Conservation (phyloP, 2,113 vertebrate species). For the Terrapene triunguis region DNA sequence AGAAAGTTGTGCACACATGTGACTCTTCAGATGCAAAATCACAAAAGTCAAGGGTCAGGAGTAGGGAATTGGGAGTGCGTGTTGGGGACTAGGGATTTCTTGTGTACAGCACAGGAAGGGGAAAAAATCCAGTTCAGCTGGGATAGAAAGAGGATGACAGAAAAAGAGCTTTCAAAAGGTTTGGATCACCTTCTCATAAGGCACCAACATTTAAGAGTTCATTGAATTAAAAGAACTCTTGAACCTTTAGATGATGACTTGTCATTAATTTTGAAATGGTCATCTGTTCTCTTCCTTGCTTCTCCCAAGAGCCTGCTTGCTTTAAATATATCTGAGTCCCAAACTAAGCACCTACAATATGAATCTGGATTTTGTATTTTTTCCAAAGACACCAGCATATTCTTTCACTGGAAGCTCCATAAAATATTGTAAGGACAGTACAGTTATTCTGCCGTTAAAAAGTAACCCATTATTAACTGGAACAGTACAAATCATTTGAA, state of each 20-base stretch:
- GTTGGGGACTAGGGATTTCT: too few relatives aligned
- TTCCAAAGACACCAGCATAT: neutral
- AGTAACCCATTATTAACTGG: neutral
- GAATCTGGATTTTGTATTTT: neutral
- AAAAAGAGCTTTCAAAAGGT: neutral
- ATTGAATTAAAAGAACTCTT: neutral
- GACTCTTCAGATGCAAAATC: too few relatives aligned
- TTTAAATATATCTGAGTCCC: neutral
- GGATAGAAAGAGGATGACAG: too few relatives aligned
- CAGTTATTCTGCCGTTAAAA: slow-evolving; percentile 9
- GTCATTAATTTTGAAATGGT: neutral
- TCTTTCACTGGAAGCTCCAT: neutral
- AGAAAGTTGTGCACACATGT: too few relatives aligned
- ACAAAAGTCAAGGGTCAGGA: too few relatives aligned
- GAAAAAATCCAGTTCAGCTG: too few relatives aligned
- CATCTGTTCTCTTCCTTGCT: neutral
- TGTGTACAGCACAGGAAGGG: too few relatives aligned
- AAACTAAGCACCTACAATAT: rapidly evolving
- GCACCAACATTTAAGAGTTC: neutral
- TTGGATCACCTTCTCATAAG: slow-evolving; percentile 22
- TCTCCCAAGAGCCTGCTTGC: neutral
- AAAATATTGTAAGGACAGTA: neutral
- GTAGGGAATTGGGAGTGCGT: too few relatives aligned
- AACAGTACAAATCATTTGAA: neutral
- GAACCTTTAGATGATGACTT: neutral